Evolutionary conservation across 92 coral and sea anemone species (phyloP).

Genomic region (Paramuricea clavata): DNA sequence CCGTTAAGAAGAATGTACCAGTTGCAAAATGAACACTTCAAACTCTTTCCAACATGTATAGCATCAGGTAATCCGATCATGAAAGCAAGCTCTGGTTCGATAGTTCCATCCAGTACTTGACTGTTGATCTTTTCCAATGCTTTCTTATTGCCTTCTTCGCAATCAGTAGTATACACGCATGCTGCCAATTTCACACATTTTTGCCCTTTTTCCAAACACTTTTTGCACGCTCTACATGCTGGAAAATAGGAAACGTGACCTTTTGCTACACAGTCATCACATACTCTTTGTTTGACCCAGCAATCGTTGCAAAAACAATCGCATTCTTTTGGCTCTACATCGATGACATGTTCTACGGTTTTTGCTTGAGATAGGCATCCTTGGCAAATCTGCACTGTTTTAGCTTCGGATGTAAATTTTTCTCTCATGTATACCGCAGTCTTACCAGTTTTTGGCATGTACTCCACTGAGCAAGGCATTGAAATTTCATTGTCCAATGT

Average conservation of each 20-base stretch:
- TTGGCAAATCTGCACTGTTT: conserved; percentile 42
- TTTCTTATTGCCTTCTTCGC: conserved; percentile 67
- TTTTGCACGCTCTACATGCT: conserved; percentile 65
- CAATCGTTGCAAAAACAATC: conserved; percentile 70
- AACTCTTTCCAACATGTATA: conserved; percentile 60
- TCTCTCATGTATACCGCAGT: conserved; percentile 22
- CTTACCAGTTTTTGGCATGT: conserved; percentile 37
- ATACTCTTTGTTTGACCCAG: conserved; percentile 43
- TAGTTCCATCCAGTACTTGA: conserved; percentile 33
- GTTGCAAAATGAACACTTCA: conserved; percentile 43
- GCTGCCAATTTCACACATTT: conserved; percentile 45
- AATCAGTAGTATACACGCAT: conserved; percentile 47
- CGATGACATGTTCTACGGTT: conserved; percentile 60
- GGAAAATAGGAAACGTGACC: conserved; percentile 71
- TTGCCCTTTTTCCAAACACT: conserved; percentile 43
- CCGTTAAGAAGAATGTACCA: conserved; percentile 60
- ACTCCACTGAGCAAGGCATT: conserved; percentile 45
- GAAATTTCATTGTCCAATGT: conserved; percentile 66
- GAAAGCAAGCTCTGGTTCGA: conserved; percentile 58
- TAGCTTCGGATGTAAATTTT: conserved; percentile 34
- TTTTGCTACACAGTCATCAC: conserved; percentile 52
- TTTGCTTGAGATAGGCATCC: conserved; percentile 48
- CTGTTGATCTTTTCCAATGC: conserved; percentile 50
- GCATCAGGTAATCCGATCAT: conserved; percentile 49
- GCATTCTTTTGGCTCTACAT: conserved; percentile 39